Percentiles rank a stretch among this genome's conserved stretches.
Evolutionary conservation across 35 echinoderm and acorn worm species (phyloP).

Genomic region (Patiria miniata): DNA sequence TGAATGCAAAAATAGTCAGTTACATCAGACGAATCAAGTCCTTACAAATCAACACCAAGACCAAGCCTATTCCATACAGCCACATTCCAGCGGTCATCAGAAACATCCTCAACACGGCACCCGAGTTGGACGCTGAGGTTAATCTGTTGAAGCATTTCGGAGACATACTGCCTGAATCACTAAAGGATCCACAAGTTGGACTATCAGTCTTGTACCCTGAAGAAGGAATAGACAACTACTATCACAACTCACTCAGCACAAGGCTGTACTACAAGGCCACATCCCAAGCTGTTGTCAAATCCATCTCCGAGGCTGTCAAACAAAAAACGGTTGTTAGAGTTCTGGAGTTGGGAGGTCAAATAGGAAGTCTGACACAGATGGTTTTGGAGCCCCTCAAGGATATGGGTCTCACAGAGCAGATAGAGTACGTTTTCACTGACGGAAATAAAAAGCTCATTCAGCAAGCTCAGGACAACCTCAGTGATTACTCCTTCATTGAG

Average conservation of each 20-base stretch:
- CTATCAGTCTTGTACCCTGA: conserved; percentile 75
- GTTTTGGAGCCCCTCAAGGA: conserved; percentile 71
- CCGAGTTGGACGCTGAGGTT: conserved; percentile 71
- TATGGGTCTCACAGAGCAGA: conserved; percentile 51
- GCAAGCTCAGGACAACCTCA: conserved; percentile 64
- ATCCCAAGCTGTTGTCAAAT: conserved; percentile 60
- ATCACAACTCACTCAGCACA: conserved; percentile 80
- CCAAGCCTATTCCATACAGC: conserved; percentile 46
- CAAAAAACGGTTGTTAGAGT: conserved; percentile 74
- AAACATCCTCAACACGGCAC: conserved; percentile 54
- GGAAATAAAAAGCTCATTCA: conserved; percentile 81
- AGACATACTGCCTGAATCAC: conserved; percentile 61
- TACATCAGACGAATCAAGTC: conserved; percentile 43
- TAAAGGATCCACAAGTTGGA: conserved; percentile 73
- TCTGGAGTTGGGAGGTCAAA: conserved; percentile 84
- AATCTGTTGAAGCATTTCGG: conserved; percentile 74
- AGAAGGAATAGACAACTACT: conserved; percentile 81
- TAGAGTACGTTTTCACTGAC: conserved; percentile 95
- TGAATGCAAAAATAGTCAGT: neutral
- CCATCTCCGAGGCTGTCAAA: conserved; percentile 65
- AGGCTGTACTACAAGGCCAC: conserved; percentile 78
- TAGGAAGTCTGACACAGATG: conserved; percentile 75
- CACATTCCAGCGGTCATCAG: conserved; percentile 66
- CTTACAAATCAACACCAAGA: neutral
- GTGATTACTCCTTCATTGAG: conserved; percentile 70